Percentiles rank a stretch among this genome's conserved stretches.
Evolutionary conservation across 2,797 vertebrate species (phyloP).

Genomic region (Malacoctenus gilli): DNA sequence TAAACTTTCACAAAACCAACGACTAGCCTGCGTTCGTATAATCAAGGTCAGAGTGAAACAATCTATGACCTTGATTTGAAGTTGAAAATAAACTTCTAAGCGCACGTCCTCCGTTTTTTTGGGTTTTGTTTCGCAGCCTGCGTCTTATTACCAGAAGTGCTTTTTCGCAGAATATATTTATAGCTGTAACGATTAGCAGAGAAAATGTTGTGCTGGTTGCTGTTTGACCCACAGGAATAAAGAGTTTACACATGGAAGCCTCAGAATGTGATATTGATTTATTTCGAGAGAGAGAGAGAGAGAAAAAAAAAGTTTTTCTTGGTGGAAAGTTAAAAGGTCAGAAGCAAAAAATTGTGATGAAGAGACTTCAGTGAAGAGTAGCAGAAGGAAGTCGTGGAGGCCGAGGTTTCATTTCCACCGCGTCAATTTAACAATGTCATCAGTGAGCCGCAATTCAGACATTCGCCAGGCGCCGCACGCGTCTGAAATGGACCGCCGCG

Average conservation of each 20-base stretch:
- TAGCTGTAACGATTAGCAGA: constrained; percentile 25
- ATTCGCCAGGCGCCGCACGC: constrained; percentile 8
- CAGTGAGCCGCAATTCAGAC: too few species aligned
- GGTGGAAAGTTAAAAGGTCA: constrained; percentile 39
- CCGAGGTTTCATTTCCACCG: constrained; percentile 19
- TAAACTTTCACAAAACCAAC: constrained; percentile 29
- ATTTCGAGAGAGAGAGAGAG: too few species aligned
- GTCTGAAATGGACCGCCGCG: constrained; percentile 20
- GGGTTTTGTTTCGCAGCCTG: constrained; percentile 37
- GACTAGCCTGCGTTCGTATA: constrained; percentile 26
- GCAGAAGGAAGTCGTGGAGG: not conserved
- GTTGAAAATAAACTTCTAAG: constrained; percentile 53
- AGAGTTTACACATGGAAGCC: constrained; percentile 20
- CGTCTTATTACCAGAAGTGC: constrained; percentile 18
- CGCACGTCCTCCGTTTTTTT: too few species aligned
- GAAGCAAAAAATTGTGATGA: constrained; percentile 13
- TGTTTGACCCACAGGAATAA: constrained; percentile 42
- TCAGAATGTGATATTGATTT: constrained; percentile 32
- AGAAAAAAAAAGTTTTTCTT: constrained; percentile 2
- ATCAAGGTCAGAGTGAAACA: constrained; percentile 35
- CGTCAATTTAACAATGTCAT: constrained; percentile 23
- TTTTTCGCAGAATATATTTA: constrained; percentile 38
- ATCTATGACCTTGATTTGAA: constrained; percentile 32
- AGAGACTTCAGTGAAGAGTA: not conserved
- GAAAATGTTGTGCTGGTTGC: constrained; percentile 12